Conservation (phyloP, 2,888 invertebrate species). For the Drosophila picticornis region DNA sequence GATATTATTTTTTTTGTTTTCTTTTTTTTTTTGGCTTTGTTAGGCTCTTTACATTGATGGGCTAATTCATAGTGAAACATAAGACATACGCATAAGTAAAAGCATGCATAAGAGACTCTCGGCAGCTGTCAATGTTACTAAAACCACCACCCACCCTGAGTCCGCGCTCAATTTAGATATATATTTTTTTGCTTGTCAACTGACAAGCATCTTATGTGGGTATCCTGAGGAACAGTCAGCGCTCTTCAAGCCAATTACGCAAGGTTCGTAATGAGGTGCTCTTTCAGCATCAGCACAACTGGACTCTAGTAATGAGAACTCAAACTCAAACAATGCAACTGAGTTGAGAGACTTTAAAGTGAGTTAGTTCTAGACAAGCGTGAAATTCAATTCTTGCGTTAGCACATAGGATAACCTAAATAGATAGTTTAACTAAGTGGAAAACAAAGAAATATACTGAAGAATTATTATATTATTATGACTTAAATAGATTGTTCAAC, state of each 20-base stretch:
- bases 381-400: background rate
- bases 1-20: background rate
- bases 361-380: background rate
- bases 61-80: conserved; percentile 64
- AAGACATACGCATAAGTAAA: conserved; percentile 26
- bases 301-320: background rate
- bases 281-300: background rate
- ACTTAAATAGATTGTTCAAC: background rate
- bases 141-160: background rate
- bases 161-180: background rate
- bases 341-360: background rate
- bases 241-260: conserved; percentile 26
- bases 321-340: background rate
- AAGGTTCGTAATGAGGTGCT: conserved; percentile 11
- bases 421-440: background rate
- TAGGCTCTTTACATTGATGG: conserved; percentile 65
- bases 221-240: conserved; percentile 1
- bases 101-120: conserved; percentile 4
- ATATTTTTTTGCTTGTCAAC: conserved; percentile 18
- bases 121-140: conserved; percentile 17
- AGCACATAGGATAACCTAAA: background rate
- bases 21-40: background rate
- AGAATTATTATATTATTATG: background rate
- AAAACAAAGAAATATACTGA: background rate
- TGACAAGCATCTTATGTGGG: background rate